Conservation (phyloP, 2,797 vertebrate genomes). For the Micromesistius poutassou region DNA sequence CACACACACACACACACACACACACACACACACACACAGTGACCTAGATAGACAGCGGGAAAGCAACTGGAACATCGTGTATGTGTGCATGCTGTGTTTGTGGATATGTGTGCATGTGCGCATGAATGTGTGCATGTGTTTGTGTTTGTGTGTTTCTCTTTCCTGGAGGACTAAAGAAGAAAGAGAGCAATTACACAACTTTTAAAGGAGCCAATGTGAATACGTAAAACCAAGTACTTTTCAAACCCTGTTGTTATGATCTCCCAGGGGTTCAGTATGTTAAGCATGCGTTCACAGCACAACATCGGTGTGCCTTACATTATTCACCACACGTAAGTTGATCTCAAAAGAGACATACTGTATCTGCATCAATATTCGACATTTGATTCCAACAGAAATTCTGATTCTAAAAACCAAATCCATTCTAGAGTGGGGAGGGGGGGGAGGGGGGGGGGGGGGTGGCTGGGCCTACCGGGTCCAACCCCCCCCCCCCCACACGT, state of each 20-base stretch:
- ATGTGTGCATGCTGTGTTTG: constrained; percentile 10
- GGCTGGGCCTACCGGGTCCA: neutral
- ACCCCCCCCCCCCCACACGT: too few relatives aligned
- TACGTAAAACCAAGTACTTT: constrained; percentile 21
- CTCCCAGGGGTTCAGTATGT: neutral
- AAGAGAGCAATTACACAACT: constrained; percentile 40
- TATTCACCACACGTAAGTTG: neutral
- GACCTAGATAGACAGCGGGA: constrained; percentile 46
- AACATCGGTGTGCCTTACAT: neutral
- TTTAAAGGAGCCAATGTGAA: constrained; percentile 26
- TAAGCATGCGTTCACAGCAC: neutral
- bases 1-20: neutral
- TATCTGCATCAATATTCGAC: neutral
- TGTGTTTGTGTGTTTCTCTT: constrained; percentile 27
- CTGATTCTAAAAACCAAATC: neutral
- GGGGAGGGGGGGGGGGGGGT: too few relatives aligned
- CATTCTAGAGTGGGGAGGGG: neutral
- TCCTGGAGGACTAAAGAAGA: constrained; percentile 32
- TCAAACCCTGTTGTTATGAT: constrained; percentile 8
- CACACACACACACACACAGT: constrained; percentile 18
- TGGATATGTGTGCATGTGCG: constrained; percentile 13
- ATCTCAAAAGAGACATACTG: neutral
- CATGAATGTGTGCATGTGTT: constrained; percentile 35
- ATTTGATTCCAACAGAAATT: neutral
- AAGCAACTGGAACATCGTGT: constrained; percentile 27